Evolutionary conservation across 2,113 vertebrate genomes (phyloP), one percentile per base, ranked within the genome.

Genomic region (western clawed frog (Xenopus tropicalis)): DNA sequence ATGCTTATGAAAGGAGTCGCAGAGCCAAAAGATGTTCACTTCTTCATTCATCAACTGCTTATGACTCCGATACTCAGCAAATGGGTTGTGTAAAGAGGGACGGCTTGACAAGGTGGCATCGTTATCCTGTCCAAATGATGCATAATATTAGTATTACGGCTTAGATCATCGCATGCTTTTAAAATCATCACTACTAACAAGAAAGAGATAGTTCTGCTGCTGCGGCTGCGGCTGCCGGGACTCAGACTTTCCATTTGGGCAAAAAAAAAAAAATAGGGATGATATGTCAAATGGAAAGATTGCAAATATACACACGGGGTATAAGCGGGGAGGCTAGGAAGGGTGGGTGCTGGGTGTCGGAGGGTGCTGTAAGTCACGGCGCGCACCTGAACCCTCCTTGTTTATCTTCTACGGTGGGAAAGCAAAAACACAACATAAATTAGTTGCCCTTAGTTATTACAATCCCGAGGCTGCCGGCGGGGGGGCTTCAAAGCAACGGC

Each of bases 151-250:
- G 84, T 80, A 19, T 83, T 80, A 75, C 74, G 76, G 80, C 79
- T 78, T 81, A 62, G 81, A 84, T 82, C 82, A 79, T 82, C 70
- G 80, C 65, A 80, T 79, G 72, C 78, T 77, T 87, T 88, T 88
- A 86, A 88, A 88, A 86, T 88, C 86, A 87, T 85, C 82, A 81
- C 84, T 64, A 79, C 78, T 83, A 80, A 84, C 81, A 79, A 43
- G 74, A 58, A 44, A 44, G 52, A 1, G 4, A 3, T 54, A 19
- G 43, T 24, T 8, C 59, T 58, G 69, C 44, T 57, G 64, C 66
- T 72, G 44, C 44, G 51, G 43, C 13, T 13, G 5, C 29, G 6
- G 3, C 29, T 37, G 29, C 29, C 2, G 78, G 75, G 71, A 43
- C 56, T 68, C 67, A 78, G 79, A 81, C 72, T 87, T 86, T 84